phyloP scores from a whole-genome alignment of 1,140 invertebrate genomes.

The Drosophila neocordata region DNA sequence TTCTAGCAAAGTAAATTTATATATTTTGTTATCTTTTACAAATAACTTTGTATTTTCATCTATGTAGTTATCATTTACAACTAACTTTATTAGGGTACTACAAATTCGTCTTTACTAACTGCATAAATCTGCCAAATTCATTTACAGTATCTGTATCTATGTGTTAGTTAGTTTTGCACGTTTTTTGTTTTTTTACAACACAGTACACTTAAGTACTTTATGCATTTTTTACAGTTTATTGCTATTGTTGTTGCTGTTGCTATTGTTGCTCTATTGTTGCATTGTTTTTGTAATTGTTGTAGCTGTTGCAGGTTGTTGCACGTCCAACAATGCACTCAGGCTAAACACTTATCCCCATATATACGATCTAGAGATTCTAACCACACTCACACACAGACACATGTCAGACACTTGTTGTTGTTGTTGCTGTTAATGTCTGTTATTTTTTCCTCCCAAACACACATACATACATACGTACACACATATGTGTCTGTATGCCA shows the following conservation, averaged over 20 bases:
- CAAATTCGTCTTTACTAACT: not conserved
- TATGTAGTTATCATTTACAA: too few species aligned
- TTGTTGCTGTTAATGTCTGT: conserved; percentile 3
- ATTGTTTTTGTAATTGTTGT: conserved; percentile 43
- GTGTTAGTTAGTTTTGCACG: conserved; percentile 15
- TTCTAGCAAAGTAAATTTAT: too few species aligned
- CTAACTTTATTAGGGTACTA: not conserved
- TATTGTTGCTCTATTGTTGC: conserved; percentile 14
- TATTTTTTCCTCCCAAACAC: conserved; percentile 31
- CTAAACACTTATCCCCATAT: conserved; percentile 43
- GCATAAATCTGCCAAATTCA: not conserved
- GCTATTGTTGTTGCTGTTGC: conserved; percentile 10
- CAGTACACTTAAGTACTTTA: conserved; percentile 64
- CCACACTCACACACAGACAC: conserved; percentile 6
- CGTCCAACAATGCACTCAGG: conserved; percentile 67
- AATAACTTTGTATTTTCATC: too few species aligned
- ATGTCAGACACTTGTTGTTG: conserved; percentile 13
- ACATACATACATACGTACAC: conserved; percentile 5
- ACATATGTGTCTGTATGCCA: conserved; percentile 23
- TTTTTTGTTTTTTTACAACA: conserved; percentile 42
- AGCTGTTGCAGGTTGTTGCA: conserved; percentile 56
- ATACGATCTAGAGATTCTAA: conserved; percentile 12
- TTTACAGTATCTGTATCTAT: conserved; percentile 24
- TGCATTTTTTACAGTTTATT: conserved; percentile 58
- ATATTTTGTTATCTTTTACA: too few species aligned